A percentile compares a stretch with the other conserved stretches of the same genome.
These are phyloP conservation scores for Druon quercuslanigerum DNA, from an alignment of 1,140 invertebrate species.

Conservation along the genomic window DNA sequence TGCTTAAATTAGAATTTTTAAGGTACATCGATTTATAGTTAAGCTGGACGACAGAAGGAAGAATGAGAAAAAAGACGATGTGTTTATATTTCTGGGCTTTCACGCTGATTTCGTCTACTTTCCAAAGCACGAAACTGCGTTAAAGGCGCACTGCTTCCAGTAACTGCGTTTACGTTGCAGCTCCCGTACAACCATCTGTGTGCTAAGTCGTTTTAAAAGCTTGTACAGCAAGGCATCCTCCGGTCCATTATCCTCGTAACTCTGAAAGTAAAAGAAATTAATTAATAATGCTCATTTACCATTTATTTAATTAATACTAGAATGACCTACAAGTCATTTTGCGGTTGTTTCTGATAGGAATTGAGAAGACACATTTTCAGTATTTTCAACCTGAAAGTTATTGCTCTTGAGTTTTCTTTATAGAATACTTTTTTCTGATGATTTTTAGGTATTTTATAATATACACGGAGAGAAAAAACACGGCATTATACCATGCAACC, in stretches of 20 bases:
- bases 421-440: too few relatives aligned
- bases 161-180: conserved; percentile 79
- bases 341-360: too few relatives aligned
- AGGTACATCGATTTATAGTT: conserved; percentile 41
- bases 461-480: too few relatives aligned
- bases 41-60: conserved; percentile 39
- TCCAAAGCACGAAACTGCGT: conserved; percentile 81
- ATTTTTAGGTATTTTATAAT: too few relatives aligned
- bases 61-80: conserved; percentile 21
- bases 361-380: too few relatives aligned
- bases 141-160: conserved; percentile 82
- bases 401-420: too few relatives aligned
- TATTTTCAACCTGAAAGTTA: too few relatives aligned
- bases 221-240: conserved; percentile 63
- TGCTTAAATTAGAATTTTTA: background rate
- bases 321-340: background rate
- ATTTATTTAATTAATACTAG: background rate
- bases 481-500: too few relatives aligned
- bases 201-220: conserved; percentile 76
- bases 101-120: conserved; percentile 58
- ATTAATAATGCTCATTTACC: background rate
- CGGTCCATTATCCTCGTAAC: conserved; percentile 74
- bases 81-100: conserved; percentile 14
- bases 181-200: conserved; percentile 74
- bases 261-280: conserved; percentile 51